A percentile compares a stretch with the other conserved stretches of the same genome.
Conservation (phyloP, 2,113 vertebrate genomes). For the Climacteris rufus region DNA sequence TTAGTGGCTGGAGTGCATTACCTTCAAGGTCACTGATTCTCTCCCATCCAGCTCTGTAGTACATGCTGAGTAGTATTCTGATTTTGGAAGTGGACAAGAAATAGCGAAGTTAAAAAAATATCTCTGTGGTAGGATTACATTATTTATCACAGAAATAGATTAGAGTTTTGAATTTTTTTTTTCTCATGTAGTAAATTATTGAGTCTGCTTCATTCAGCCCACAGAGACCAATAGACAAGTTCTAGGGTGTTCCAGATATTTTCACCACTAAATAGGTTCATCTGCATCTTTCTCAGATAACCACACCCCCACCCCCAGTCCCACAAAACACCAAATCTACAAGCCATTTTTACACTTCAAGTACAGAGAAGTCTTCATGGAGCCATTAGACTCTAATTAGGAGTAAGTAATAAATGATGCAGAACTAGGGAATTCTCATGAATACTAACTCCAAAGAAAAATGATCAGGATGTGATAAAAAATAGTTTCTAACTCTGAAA, state of each 20-base stretch:
- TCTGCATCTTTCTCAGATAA: background rate
- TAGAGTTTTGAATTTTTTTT: background rate
- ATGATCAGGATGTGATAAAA: background rate
- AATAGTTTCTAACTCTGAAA: background rate
- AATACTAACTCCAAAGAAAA: background rate
- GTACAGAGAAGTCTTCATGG: background rate
- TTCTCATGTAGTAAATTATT: background rate
- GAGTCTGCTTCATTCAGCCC: background rate
- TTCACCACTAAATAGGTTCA: background rate
- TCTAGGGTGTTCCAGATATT: background rate
- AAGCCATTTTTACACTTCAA: background rate
- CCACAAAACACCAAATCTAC: background rate
- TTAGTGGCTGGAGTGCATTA: background rate
- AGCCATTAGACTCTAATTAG: constrained; percentile 4
- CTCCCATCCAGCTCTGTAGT: background rate
- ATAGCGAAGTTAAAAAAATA: background rate
- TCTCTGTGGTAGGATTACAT: background rate
- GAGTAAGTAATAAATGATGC: background rate
- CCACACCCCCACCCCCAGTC: fast-evolving
- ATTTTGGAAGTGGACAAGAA: background rate
- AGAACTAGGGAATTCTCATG: background rate
- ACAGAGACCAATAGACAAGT: background rate
- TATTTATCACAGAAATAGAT: background rate
- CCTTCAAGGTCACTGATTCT: background rate
- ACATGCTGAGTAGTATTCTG: background rate